Base-by-base conservation (phyloP, 2,113 vertebrate genomes). In the Mugil cephalus region DNA sequence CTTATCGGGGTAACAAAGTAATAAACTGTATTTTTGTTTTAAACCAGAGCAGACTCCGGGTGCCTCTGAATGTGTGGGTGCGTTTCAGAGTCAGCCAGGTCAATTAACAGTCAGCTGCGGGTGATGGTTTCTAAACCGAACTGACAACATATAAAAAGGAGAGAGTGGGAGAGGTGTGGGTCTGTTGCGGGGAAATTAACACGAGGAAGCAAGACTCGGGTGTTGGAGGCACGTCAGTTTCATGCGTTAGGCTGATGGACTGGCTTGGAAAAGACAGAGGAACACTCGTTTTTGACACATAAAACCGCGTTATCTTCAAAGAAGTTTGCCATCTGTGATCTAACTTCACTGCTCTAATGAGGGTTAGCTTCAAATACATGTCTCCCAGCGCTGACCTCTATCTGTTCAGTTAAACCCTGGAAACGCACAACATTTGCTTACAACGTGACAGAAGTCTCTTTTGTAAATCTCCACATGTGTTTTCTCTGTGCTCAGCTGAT, bases 1-100 rank as follows among this genome's bases (percentile, higher is more conserved):
- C 84, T 86, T 84, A 91, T 83, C 87, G 70, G 88, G 86, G 83
- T 88, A 89, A 90, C 89, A 79, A 92, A 94, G 91, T 92, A 82
- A 90, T 69, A 85, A 92, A 92, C 63, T 84, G 74, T 35, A 43
- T 79, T 62, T 76, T 54, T 59, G 45, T 36, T 38, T 51, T 53
- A 59, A 61, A 17, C 48, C 60, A 51, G 17, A 67, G 45, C 11
- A 39, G 10, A 7, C 74, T 65, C 19, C 5, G 55, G 45, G 58
- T 70, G 13, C 54, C 38, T 59, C 46, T 1, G 59, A 12, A 9
- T 13, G 67, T 13, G 24, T 30, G 40, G 24, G 39, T 35, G 36
- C 8, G 42, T 40, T 7, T 45, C 62, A 30, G 7, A 30, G 46
- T 42, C 63, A 40, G 35, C 4, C 60, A 35, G 73, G 78, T 82